phyloP scores from a whole-genome alignment of 1,140 invertebrate species.

The Drosophila dunni region DNA sequence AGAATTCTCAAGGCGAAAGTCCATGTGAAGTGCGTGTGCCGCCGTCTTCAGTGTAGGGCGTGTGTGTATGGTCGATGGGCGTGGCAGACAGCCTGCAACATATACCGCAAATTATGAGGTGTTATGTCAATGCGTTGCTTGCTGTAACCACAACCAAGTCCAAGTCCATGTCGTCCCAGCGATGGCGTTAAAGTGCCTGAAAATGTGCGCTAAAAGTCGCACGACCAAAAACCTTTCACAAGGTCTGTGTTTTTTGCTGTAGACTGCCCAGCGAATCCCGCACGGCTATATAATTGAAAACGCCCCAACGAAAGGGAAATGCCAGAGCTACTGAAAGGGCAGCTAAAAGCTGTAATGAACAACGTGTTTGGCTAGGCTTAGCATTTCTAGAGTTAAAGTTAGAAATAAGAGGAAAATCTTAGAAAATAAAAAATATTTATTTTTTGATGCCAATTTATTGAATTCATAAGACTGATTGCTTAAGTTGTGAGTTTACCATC shows the following conservation, averaged over 20 bases:
- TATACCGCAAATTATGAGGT: constrained; percentile 80
- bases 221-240: constrained; percentile 48
- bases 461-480: no score
- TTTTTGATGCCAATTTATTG: no score
- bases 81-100: constrained; percentile 57
- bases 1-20: constrained; percentile 82
- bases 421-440: no score
- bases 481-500: no score
- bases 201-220: constrained; percentile 80
- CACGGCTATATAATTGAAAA: constrained; percentile 74
- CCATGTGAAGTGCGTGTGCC: constrained; percentile 63
- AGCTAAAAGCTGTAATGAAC: background rate
- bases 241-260: constrained; percentile 49
- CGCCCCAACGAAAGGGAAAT: constrained; percentile 74
- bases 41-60: constrained; percentile 41
- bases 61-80: constrained; percentile 44
- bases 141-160: constrained; percentile 19
- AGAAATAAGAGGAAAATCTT: no score
- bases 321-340: constrained; percentile 55
- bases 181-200: constrained; percentile 74
- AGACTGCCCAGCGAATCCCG: constrained; percentile 37
- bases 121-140: constrained; percentile 73
- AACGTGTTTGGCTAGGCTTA: background rate
- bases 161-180: background rate
- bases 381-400: background rate